Evolutionary conservation across 2,888 invertebrate species (phyloP), one percentile per base, ranked within the genome.

Genomic region (Erebia aethiops): DNA sequence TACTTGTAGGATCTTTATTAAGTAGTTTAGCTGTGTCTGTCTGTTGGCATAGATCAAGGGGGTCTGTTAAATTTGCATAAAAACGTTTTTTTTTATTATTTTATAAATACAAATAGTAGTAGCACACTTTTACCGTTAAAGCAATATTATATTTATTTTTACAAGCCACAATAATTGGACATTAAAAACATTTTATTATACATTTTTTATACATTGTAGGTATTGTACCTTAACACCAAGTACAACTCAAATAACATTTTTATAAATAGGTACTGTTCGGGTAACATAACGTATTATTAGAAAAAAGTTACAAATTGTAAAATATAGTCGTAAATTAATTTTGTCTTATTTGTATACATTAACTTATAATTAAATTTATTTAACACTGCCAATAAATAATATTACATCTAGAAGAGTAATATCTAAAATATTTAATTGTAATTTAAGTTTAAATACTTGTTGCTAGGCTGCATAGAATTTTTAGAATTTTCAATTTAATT

Each of bases 1-100:
- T 96, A 71, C 87, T 96, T 56, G 87, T 94, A 4, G 93, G 95
- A 14, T 94, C 96, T 51, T 87, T 95, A 46, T 80, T 94, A 70
- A 95, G 95, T 73, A 92, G 92, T 74, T 72, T 92, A 13, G 72
- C 85, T 16, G 92, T 92, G 0, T 89, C 92, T 1, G 87, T 85
- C 75, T 87, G 88, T 71, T 93, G 92, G 92, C 89, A 91, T 71
- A 88, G 84, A 73, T 87, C 90, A 3, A 84, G 87, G 68, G 86
- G 81, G 5, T 83, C 87, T 7, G 79, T 82, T 0, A 92, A 92
- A 72, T 86, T 88, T 75, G 73, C 85, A 67, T 89, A 86, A 67
- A 81, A 67, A 56, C 9, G 8, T 61, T 56, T 18, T 14, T 14
- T 41, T 14, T n/a, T n/a, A n/a, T n/a, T n/a, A n/a, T n/a, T n/a